Conservation (phyloP, 2,797 vertebrate species). For the Gadopsis marmoratus region DNA sequence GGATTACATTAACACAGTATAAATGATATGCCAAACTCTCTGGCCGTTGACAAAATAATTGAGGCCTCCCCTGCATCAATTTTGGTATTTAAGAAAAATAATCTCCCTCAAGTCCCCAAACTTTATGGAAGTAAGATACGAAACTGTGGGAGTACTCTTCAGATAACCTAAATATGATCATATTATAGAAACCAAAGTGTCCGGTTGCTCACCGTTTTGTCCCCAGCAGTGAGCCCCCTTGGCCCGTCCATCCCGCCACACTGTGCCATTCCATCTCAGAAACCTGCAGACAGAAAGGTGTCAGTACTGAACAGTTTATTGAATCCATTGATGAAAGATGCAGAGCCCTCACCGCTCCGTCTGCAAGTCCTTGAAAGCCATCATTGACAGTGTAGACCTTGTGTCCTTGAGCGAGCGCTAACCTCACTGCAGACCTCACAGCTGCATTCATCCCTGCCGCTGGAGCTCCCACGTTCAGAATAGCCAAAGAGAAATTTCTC, state of each 20-base stretch:
- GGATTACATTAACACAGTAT: neutral
- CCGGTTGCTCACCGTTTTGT: conserved; percentile 90
- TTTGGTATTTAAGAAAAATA: neutral
- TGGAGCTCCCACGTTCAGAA: conserved; percentile 95
- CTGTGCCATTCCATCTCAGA: conserved; percentile 90
- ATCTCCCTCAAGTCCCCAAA: neutral
- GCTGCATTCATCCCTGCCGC: conserved; percentile 95
- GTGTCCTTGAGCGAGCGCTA: conserved; percentile 90
- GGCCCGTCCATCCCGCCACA: conserved; percentile 96
- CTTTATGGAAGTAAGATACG: neutral
- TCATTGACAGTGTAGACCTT: conserved; percentile 89
- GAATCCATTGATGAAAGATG: neutral
- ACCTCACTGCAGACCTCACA: conserved; percentile 90
- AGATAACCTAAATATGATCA: neutral
- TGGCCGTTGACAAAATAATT: no score
- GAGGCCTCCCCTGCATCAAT: neutral
- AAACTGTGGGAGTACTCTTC: neutral
- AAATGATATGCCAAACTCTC: neutral
- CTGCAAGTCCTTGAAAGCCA: conserved; percentile 93
- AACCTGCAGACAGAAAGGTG: conserved; percentile 79
- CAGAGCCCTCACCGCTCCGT: conserved; percentile 85
- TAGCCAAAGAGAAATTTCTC: conserved; percentile 90
- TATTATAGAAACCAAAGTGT: neutral
- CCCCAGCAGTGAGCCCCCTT: conserved; percentile 94
- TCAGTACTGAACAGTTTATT: neutral